Evolutionary conservation across 2,113 vertebrate genomes (phyloP), one percentile per base, ranked within the genome.

Genomic region (Lepus europaeus): DNA sequence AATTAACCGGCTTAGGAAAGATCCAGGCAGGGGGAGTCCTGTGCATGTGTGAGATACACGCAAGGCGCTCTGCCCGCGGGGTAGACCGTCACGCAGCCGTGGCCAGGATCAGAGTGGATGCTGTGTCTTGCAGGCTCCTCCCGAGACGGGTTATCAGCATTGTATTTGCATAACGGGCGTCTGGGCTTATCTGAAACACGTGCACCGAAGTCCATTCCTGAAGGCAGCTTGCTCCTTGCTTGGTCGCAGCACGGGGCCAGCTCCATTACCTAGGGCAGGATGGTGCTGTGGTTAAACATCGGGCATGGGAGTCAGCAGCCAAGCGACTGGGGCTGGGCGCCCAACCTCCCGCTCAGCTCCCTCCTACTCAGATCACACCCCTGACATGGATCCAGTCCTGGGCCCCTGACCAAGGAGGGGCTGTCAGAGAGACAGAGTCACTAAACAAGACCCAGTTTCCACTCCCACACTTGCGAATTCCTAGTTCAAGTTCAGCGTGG

Each of bases 121-220:
- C 69, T 16, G 4, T 29, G 20, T 66, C 87, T 51, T 83, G 27
- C 84, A 88, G 81, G 45, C 69, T n/a, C 91, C 82, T 29, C 81
- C 63, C 31, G 29, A 20, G 90, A 68, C 93, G 88, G 97, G 88
- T 78, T 76, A 63, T 73, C 77, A 74, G 94, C 27, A 59, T 92
- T 93, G 72, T 84, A 59, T 93, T 93, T 92, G 74, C 87, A 84
- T 90, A 82, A 63, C 66, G 51, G 93, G 84, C 33, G 51, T 81
- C 93, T 90, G 87, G 85, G 80, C 95, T 94, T 92, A 89, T 93
- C 90, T 90, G 53, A 90, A 95, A 93, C 95, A 95, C n/a, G 73
- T 90, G 89, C 12, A 2, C 31, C 2, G 6, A 84, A 31, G 33
- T 51, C 29, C 78, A 64, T 64, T 56, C 17, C 80, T 87, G 77